phyloP scores from a whole-genome alignment of 2,113 vertebrate genomes.

The Solea senegalensis region DNA sequence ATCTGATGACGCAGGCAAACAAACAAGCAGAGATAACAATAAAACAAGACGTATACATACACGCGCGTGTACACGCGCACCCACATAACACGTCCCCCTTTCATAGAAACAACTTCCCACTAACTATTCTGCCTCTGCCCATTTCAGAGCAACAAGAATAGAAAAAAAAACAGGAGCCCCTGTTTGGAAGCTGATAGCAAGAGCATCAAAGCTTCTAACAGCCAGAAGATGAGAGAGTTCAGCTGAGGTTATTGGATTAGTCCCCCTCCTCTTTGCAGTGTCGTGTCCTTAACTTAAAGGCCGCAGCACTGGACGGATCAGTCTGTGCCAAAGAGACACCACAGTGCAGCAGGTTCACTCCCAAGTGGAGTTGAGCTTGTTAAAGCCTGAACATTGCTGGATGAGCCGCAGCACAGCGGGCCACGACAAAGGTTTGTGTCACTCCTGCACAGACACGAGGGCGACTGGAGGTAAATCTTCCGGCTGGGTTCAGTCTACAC shows the following conservation, averaged over 20 bases:
- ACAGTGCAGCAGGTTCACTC: not conserved
- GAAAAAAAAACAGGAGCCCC: conserved; percentile 12
- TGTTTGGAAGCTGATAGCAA: conserved; percentile 56
- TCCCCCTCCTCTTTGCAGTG: conserved; percentile 34
- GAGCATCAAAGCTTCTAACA: conserved; percentile 34
- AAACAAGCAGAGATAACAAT: conserved; percentile 1
- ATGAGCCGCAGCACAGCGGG: not conserved
- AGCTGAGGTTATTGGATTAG: conserved; percentile 57
- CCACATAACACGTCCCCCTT: not conserved
- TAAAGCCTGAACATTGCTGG: not conserved
- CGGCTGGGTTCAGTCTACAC: no score
- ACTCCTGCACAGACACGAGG: no score
- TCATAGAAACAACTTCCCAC: conserved; percentile 39
- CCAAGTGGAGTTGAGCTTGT: not conserved
- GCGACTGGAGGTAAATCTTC: no score
- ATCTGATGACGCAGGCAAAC: not conserved
- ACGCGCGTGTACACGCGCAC: not conserved
- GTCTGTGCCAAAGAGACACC: not conserved
- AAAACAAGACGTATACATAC: not conserved
- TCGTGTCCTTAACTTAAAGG: conserved; percentile 25
- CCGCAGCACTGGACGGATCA: conserved; percentile 2
- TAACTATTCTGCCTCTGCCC: conserved; percentile 19
- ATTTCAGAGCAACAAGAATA: conserved; percentile 16
- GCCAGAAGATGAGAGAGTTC: conserved; percentile 56
- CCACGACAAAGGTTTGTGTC: conserved; percentile 1